These are phyloP conservation scores for Hippocampus barbouri DNA, from an alignment of 2,113 vertebrate genomes.

Conservation along the genomic window DNA sequence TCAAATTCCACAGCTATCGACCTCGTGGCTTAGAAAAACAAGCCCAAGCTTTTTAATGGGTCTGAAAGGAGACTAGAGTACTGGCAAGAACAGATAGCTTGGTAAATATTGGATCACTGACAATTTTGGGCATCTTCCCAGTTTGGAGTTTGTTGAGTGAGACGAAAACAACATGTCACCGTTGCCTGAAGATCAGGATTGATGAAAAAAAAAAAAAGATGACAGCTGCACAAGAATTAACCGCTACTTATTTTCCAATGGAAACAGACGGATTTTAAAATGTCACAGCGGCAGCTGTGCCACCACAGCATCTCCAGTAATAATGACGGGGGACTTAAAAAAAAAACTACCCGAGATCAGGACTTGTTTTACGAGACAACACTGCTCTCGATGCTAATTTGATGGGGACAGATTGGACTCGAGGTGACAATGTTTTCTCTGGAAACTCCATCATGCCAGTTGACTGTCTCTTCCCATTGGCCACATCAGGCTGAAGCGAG, in stretches of 20 bases:
- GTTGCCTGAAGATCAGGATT: neutral
- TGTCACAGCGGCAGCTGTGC: conserved; percentile 7
- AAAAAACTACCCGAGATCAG: conserved; percentile 13
- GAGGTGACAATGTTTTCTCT: conserved; percentile 61
- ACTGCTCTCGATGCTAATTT: conserved; percentile 45
- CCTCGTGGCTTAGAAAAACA: too few species aligned
- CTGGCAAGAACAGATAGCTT: conserved; percentile 51
- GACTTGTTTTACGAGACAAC: conserved; percentile 42
- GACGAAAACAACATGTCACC: conserved; percentile 32
- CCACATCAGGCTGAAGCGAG: conserved; percentile 59
- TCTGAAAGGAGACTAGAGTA: conserved; percentile 65
- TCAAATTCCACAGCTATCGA: too few species aligned
- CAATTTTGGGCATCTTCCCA: conserved; percentile 33
- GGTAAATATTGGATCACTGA: conserved; percentile 51
- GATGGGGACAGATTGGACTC: conserved; percentile 60
- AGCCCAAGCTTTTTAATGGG: too few species aligned
- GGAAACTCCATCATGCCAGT: conserved; percentile 60
- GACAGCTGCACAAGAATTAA: conserved; percentile 23
- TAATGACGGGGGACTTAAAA: conserved; percentile 25
- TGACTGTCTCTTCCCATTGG: conserved; percentile 63
- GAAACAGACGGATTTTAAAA: conserved; percentile 12
- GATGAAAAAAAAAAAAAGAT: conserved; percentile 3
- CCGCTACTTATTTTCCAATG: conserved; percentile 27
- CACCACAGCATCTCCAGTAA: conserved; percentile 18
- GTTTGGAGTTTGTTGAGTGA: conserved; percentile 18